Evolutionary conservation across 2,113 vertebrate genomes (phyloP).

Genomic region (Nothoprocta perdicaria): DNA sequence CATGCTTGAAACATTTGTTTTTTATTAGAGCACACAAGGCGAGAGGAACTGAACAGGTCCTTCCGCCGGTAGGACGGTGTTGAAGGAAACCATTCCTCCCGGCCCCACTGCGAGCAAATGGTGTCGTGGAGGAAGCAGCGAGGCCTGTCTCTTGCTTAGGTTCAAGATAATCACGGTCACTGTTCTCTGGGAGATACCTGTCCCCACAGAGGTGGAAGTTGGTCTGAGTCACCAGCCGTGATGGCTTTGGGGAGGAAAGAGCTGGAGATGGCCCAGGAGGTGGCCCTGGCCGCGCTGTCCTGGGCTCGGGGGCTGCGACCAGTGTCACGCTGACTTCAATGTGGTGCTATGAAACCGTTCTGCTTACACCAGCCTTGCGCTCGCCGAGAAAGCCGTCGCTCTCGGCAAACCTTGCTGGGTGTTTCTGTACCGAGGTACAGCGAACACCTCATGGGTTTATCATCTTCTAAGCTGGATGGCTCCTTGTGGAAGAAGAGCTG

Average conservation of each 20-base stretch:
- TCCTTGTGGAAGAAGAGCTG: constrained; percentile 28
- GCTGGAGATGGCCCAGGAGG: background rate
- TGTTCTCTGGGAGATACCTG: background rate
- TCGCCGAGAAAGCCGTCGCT: background rate
- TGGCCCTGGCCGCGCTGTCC: background rate
- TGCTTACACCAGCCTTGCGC: constrained; percentile 31
- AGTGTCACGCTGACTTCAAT: constrained; percentile 20
- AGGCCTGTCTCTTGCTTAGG: constrained; percentile 3
- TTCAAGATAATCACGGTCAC: background rate
- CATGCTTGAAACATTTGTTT: constrained; percentile 36
- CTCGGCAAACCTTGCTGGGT: constrained; percentile 37
- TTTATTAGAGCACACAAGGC: background rate
- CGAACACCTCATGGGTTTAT: background rate
- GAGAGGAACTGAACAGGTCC: constrained; percentile 29
- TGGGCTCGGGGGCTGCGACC: constrained; percentile 16
- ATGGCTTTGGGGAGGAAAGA: background rate
- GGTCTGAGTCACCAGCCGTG: background rate
- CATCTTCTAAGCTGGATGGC: background rate
- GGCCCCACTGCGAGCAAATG: background rate
- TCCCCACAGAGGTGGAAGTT: background rate
- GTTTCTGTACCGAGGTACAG: background rate
- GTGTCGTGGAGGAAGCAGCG: constrained; percentile 14
- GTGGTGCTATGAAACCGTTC: constrained; percentile 24
- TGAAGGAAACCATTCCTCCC: constrained; percentile 7
- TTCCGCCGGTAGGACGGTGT: background rate